Conservation (phyloP, 1,140 invertebrate genomes). For the Caerostris extrusa region DNA sequence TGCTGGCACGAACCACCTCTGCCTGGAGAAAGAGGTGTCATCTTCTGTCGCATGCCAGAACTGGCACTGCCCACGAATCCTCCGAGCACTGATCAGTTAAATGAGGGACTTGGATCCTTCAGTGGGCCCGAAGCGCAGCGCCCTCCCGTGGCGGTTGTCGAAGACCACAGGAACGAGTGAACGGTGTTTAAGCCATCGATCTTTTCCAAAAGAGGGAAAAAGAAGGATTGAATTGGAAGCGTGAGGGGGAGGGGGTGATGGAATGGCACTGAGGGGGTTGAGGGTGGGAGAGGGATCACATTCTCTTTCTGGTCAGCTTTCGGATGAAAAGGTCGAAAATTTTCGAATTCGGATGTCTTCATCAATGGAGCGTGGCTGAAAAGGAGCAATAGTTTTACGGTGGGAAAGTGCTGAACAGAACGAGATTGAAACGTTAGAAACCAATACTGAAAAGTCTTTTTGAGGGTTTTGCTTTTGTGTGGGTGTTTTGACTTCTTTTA, state of each 20-base stretch:
- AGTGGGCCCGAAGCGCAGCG: not conserved
- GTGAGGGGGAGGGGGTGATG: not conserved
- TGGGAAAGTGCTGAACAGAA: too few relatives aligned
- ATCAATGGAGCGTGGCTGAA: not conserved
- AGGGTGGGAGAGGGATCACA: not conserved
- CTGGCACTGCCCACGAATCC: not conserved
- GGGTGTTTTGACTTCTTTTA: too few relatives aligned
- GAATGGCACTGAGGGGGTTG: not conserved
- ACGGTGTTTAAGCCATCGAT: constrained; percentile 58
- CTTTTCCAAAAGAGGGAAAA: not conserved
- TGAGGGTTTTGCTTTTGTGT: too few relatives aligned
- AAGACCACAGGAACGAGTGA: not conserved
- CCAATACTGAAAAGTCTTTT: too few relatives aligned
- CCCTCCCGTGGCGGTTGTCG: not conserved
- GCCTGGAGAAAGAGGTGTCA: not conserved
- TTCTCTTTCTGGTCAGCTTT: constrained; percentile 34
- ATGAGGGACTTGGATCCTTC: not conserved
- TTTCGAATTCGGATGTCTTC: constrained; percentile 30
- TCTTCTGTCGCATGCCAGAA: not conserved
- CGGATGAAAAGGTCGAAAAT: constrained; percentile 16
- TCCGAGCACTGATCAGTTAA: not conserved
- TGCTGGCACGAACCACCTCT: not conserved
- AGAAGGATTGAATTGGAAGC: not conserved
- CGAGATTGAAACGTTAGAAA: too few relatives aligned
- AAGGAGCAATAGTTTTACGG: not conserved